These are phyloP conservation scores for Thera obeliscata DNA, from an alignment of 2,888 invertebrate species.

Conservation along the genomic window DNA sequence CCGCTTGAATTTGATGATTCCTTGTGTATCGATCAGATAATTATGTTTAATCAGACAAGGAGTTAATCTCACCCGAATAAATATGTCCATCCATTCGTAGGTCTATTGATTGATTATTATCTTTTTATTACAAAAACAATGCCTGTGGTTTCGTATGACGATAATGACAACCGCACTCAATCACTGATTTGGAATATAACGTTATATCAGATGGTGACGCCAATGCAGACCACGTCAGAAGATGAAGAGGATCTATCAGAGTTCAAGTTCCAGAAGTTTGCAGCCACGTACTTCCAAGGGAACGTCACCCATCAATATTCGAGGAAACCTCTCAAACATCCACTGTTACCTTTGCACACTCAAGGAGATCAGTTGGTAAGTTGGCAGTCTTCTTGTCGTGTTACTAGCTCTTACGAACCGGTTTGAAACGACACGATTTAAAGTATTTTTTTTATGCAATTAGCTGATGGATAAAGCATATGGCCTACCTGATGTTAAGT, in stretches of 20 bases:
- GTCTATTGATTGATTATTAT: too few species aligned
- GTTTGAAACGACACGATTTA: too few species aligned
- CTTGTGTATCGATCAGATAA: too few species aligned
- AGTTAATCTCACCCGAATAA: too few species aligned
- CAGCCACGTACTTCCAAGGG: slow-evolving; percentile 99
- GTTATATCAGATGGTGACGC: slow-evolving; percentile 83
- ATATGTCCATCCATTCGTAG: too few species aligned
- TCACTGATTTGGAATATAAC: not conserved
- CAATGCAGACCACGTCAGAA: slow-evolving; percentile 93
- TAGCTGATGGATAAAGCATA: too few species aligned
- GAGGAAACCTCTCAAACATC: slow-evolving; percentile 96
- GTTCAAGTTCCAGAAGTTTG: slow-evolving; percentile 99
- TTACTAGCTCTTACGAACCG: too few species aligned
- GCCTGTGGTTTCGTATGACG: not conserved
- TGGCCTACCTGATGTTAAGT: too few species aligned
- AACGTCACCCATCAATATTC: slow-evolving; percentile 98
- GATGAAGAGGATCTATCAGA: slow-evolving; percentile 97
- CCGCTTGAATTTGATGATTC: too few species aligned
- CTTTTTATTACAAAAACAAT: too few species aligned
- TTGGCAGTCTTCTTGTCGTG: slow-evolving; percentile 12
- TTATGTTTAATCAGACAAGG: too few species aligned
- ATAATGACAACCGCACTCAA: not conserved
- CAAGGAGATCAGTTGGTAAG: slow-evolving; percentile 96
- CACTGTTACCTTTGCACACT: slow-evolving; percentile 95
- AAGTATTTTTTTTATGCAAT: too few species aligned